A percentile compares a stretch with the other conserved stretches of the same genome.
These are phyloP conservation scores for Sardina pilchardus DNA, from an alignment of 2,113 vertebrate genomes.

Conservation along the genomic window DNA sequence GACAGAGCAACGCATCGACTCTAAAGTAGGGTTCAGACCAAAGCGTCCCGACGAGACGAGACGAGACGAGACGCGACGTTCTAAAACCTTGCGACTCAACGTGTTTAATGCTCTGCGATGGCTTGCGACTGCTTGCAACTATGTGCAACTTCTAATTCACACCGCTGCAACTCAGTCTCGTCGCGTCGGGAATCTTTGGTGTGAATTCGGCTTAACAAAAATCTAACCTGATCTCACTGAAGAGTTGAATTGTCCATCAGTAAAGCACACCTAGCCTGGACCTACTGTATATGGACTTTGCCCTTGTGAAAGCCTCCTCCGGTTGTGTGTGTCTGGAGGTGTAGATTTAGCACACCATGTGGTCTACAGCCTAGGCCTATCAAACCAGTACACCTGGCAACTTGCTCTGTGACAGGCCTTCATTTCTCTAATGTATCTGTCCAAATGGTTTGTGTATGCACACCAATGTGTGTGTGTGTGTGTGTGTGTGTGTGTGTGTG, in stretches of 20 bases:
- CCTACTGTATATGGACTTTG: background rate
- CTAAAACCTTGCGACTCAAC: too few species aligned
- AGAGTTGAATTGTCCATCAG: background rate
- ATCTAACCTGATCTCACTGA: constrained; percentile 21
- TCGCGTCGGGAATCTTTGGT: too few species aligned
- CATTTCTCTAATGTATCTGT: background rate
- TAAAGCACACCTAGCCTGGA: background rate
- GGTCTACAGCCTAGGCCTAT: too few species aligned
- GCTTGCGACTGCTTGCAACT: too few species aligned
- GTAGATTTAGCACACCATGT: background rate
- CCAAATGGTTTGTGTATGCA: background rate
- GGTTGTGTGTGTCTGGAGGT: background rate
- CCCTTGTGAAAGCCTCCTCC: background rate
- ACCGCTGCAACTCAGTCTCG: too few species aligned
- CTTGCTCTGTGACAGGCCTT: background rate
- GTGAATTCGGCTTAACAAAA: too few species aligned
- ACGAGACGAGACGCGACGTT: too few species aligned
- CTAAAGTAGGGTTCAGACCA: too few species aligned
- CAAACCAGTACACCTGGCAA: background rate
- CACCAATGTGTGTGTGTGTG: background rate
- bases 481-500: background rate
- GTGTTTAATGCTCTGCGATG: too few species aligned
- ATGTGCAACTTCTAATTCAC: too few species aligned
- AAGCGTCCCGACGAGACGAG: too few species aligned
- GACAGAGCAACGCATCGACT: constrained; percentile 16